phyloP scores from a whole-genome alignment of 2,113 vertebrate species.

The Gadus chalcogrammus region DNA sequence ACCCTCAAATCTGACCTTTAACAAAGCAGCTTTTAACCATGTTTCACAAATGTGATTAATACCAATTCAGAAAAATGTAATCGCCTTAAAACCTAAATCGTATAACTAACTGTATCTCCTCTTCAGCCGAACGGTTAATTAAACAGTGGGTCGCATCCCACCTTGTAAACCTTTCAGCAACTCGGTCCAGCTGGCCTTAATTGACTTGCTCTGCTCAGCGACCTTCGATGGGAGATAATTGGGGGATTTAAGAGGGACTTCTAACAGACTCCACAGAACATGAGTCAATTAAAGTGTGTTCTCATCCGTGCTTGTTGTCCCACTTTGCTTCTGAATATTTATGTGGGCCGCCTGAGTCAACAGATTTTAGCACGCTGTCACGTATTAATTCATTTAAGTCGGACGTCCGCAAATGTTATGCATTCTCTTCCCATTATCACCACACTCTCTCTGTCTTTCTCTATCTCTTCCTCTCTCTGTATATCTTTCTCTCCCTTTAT shows the following conservation, averaged over 20 bases:
- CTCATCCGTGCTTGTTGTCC: not conserved
- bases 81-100: too few species aligned
- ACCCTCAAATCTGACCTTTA: too few species aligned
- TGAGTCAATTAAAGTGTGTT: not conserved
- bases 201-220: not conserved
- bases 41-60: too few species aligned
- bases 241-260: not conserved
- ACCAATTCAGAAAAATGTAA: too few species aligned
- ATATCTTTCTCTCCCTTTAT: not conserved
- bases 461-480: constrained; percentile 16
- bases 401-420: not conserved
- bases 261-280: not conserved
- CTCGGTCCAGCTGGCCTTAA: not conserved
- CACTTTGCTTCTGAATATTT: constrained; percentile 9
- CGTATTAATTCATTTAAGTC: constrained; percentile 7
- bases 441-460: not conserved
- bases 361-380: not conserved
- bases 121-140: not conserved
- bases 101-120: not conserved
- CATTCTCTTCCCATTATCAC: constrained; percentile 17
- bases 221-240: not conserved
- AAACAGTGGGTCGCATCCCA: not conserved
- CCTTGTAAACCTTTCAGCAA: not conserved
- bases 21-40: too few species aligned
- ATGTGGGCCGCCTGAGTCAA: constrained; percentile 6